Evolutionary conservation across 37 sponge, comb jelly and placozoan genomes (phyloP).

Genomic region (Amphimedon queenslandica): DNA sequence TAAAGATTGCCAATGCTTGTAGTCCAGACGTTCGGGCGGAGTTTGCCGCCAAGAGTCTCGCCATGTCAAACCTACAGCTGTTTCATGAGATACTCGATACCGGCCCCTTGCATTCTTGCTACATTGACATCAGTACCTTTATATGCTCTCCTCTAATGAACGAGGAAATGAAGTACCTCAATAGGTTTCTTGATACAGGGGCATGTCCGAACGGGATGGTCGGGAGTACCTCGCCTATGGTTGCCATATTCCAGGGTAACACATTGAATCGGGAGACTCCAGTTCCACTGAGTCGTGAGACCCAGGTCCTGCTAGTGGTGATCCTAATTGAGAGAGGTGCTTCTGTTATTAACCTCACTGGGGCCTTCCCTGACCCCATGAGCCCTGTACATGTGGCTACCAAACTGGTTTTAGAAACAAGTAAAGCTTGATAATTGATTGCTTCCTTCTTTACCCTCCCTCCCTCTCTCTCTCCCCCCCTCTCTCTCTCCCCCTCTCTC

Average conservation of each 20-base stretch:
- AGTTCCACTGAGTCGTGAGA: slow-evolving; percentile 3
- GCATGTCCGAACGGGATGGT: neutral
- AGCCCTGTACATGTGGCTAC: slow-evolving; percentile 61
- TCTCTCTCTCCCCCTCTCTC: neutral
- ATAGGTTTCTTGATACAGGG: neutral
- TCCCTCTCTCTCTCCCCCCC: too few species aligned
- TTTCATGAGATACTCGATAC: too few species aligned
- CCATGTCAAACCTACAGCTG: too few species aligned
- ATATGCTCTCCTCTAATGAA: neutral
- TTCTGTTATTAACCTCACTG: slow-evolving; percentile 14
- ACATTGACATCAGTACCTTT: neutral
- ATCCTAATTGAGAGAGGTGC: slow-evolving; percentile 32
- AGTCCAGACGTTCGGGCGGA: too few species aligned
- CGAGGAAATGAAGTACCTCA: neutral
- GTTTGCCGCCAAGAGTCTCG: too few species aligned
- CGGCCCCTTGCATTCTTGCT: neutral
- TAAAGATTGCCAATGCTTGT: too few species aligned
- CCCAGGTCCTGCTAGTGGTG: neutral
- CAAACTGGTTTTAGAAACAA: slow-evolving; percentile 31
- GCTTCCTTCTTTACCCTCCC: too few species aligned
- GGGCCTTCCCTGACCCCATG: neutral
- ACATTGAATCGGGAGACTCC: neutral
- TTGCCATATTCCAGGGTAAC: neutral
- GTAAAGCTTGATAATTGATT: too few species aligned
- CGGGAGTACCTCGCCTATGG: neutral